Conservation (phyloP, 2,113 vertebrate genomes). For the Hippocampus guttulatus region DNA sequence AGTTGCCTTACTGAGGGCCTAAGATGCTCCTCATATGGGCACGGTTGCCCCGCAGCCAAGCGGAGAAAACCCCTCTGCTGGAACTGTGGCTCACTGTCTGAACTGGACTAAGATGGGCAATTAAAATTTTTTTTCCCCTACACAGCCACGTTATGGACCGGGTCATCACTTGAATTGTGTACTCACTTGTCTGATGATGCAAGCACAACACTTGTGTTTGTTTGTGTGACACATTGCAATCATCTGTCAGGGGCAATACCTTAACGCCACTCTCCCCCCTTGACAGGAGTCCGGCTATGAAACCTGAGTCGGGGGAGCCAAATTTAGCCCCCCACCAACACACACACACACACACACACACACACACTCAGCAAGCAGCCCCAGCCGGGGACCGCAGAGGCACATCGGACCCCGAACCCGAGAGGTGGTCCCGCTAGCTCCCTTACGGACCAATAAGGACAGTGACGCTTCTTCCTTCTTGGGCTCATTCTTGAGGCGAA, state of each 20-base stretch:
- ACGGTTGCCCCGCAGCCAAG: background rate
- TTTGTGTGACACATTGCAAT: background rate
- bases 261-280: constrained; percentile 66
- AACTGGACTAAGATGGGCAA: background rate
- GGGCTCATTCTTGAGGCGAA: constrained; percentile 41
- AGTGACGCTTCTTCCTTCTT: constrained; percentile 42
- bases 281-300: constrained; percentile 78
- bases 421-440: constrained; percentile 52
- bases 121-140: too few relatives aligned
- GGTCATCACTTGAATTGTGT: background rate
- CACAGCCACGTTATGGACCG: background rate
- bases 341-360: constrained; percentile 55
- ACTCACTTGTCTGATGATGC: background rate
- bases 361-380: constrained; percentile 70
- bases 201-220: background rate
- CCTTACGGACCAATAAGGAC: constrained; percentile 45
- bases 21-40: background rate
- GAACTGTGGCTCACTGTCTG: background rate
- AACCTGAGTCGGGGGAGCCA: constrained; percentile 89
- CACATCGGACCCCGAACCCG: constrained; percentile 53
- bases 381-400: constrained; percentile 82
- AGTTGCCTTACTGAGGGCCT: background rate
- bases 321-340: constrained; percentile 80
- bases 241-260: constrained; percentile 14
- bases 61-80: background rate